phyloP scores from a whole-genome alignment of 2,888 invertebrate genomes.

The Encarsia formosa region DNA sequence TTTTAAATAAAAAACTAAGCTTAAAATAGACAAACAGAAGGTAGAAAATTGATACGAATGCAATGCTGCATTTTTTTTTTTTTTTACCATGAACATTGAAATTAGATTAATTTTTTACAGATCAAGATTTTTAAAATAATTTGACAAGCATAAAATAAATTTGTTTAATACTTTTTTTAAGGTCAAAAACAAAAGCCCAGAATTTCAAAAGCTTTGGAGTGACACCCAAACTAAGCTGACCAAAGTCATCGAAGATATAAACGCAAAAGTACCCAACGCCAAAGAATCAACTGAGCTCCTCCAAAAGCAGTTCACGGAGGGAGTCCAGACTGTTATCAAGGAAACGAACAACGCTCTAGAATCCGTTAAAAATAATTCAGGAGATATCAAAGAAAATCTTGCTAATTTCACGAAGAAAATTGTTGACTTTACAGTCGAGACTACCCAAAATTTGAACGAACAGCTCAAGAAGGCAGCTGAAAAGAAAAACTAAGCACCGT shows the following conservation, averaged over 20 bases:
- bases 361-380: conserved; percentile 38
- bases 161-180: conserved; percentile 23
- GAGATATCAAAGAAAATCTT: conserved; percentile 41
- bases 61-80: too few relatives aligned
- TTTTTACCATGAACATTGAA: too few relatives aligned
- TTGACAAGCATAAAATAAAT: too few relatives aligned
- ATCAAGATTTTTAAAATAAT: too few relatives aligned
- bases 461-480: conserved; percentile 38
- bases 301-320: conserved; percentile 42
- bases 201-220: conserved; percentile 38
- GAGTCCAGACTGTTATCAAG: conserved; percentile 38
- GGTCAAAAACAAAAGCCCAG: conserved; percentile 46
- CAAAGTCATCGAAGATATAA: conserved; percentile 40
- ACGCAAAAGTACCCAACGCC: conserved; percentile 41
- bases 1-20: too few relatives aligned
- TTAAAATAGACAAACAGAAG: too few relatives aligned
- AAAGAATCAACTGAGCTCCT: conserved; percentile 41
- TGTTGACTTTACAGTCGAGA: conserved; percentile 42
- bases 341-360: conserved; percentile 44
- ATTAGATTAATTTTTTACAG: too few relatives aligned
- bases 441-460: conserved; percentile 40
- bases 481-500: background rate
- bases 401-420: conserved; percentile 43
- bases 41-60: too few relatives aligned
- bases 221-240: conserved; percentile 37